These are phyloP conservation scores for Euproctis similis DNA, from an alignment of 2,888 invertebrate species.

Conservation along the genomic window DNA sequence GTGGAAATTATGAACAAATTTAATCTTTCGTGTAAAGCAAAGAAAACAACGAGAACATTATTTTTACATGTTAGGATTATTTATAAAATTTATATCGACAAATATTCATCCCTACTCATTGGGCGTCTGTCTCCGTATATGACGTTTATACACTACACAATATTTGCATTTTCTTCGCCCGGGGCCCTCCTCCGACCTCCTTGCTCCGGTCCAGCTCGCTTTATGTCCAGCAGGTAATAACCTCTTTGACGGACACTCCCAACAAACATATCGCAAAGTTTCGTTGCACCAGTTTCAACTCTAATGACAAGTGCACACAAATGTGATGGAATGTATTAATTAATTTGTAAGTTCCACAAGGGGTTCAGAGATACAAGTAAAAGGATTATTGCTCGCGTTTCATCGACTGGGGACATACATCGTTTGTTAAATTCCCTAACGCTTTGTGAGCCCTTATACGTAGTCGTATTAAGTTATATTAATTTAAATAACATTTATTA, in stretches of 20 bases:
- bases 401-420: slow-evolving; percentile 49
- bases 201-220: slow-evolving; percentile 29
- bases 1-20: no score
- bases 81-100: no score
- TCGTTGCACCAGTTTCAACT: slow-evolving; percentile 10
- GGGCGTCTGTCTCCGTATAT: slow-evolving; percentile 26
- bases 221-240: slow-evolving; percentile 73
- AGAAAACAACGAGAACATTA: no score
- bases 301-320: slow-evolving; percentile 17
- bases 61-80: no score
- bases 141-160: slow-evolving; percentile 42
- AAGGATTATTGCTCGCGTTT: slow-evolving; percentile 68
- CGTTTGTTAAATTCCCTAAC: slow-evolving; percentile 28
- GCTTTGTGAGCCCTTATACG: slow-evolving; percentile 14
- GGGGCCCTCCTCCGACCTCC: slow-evolving; percentile 29
- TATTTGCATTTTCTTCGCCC: slow-evolving; percentile 70
- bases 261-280: slow-evolving; percentile 10
- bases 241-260: slow-evolving; percentile 64
- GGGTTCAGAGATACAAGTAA: slow-evolving; percentile 69
- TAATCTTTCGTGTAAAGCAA: no score
- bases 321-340: slow-evolving; percentile 6
- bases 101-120: slow-evolving; percentile 20
- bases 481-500: no score
- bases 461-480: slow-evolving; percentile 20
- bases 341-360: slow-evolving; percentile 41